Evolutionary conservation across 2,888 invertebrate genomes (phyloP), one percentile per base, ranked within the genome.

Genomic region (Eupithecia centaureata): DNA sequence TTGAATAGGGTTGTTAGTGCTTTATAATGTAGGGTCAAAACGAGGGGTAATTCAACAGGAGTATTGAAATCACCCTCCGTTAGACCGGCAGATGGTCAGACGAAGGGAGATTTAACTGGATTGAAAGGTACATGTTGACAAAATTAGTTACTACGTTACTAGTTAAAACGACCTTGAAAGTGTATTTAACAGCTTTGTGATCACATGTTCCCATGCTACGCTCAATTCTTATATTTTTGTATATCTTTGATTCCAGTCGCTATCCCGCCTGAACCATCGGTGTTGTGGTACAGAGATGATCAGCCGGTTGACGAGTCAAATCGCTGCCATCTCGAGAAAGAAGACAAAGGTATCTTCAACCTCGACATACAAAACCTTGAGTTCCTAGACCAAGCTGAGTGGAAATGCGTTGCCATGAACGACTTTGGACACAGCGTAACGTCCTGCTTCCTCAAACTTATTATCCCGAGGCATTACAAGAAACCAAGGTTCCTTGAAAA

Each of bases 221-320:
- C n/a, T 28, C 22, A n/a, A 35, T 67, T 63, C 18, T 60, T 93
- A 52, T 35, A 18, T 4, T 27, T 13, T 54, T 35, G 12, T 12
- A 57, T 58, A n/a, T 47, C 13, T 22, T 66, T 47, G 27, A 8
- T 65, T 70, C 65, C 87, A 95, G 97, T 97, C 65, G 96, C 96
- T 81, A 95, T 96, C 70, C 95, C 96, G 25, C 97, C 98, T 25
- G 95, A 97, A 82, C 97, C 98, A 10, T 94, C 95, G 58, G 92
- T 98, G 47, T 94, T 96, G 4, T 99, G 99, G 99, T 98, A 96
- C 85, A 95, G 97, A 77, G 98, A 98, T 83, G 98, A 98, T 82
- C 95, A 96, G 78, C 95, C 96, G 0, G 94, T 98, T 15, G 96
- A 96, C 73, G 94, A 92, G 70, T 88, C 94, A 0, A 92, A 94